Percentiles rank a stretch among this genome's conserved stretches.
Evolutionary conservation across 2,113 vertebrate species (phyloP).

Genomic region (Ammodytes marinus): DNA sequence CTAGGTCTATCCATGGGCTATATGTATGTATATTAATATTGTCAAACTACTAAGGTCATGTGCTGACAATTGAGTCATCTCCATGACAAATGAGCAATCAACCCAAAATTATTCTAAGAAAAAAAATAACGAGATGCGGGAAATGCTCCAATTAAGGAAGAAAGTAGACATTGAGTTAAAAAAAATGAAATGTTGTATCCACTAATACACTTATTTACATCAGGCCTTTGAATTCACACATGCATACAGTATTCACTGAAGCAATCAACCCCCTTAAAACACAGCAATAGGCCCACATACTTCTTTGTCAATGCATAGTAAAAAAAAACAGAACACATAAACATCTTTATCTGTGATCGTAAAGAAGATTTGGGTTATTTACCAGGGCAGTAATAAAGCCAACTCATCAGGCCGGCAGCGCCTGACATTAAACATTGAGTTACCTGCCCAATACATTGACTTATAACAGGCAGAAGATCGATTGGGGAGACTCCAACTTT

Average conservation of each 20-base stretch:
- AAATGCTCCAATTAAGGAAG: too few relatives aligned
- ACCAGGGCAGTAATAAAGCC: constrained; percentile 36
- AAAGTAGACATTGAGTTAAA: too few relatives aligned
- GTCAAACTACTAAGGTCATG: too few relatives aligned
- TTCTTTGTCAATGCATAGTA: neutral
- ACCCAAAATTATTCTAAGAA: too few relatives aligned
- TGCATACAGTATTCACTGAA: too few relatives aligned
- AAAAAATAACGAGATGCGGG: too few relatives aligned
- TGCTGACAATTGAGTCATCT: too few relatives aligned
- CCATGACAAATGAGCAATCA: too few relatives aligned
- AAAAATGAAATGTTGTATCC: neutral
- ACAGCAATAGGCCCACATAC: neutral
- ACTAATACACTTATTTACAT: neutral
- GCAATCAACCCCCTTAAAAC: neutral
- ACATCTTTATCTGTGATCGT: neutral
- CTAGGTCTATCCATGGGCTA: too few relatives aligned
- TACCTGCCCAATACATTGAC: constrained; percentile 47
- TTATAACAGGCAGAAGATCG: constrained; percentile 71
- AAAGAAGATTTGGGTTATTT: constrained; percentile 20
- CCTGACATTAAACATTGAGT: constrained; percentile 64
- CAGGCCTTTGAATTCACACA: neutral
- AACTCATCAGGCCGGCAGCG: neutral
- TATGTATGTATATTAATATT: too few relatives aligned
- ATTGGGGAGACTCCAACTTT: constrained; percentile 68
- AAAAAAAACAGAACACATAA: neutral